Evolutionary conservation across 37 sponge, comb jelly and placozoan genomes (phyloP), one percentile per base, ranked within the genome.

Genomic region (Beroe forskalii): DNA sequence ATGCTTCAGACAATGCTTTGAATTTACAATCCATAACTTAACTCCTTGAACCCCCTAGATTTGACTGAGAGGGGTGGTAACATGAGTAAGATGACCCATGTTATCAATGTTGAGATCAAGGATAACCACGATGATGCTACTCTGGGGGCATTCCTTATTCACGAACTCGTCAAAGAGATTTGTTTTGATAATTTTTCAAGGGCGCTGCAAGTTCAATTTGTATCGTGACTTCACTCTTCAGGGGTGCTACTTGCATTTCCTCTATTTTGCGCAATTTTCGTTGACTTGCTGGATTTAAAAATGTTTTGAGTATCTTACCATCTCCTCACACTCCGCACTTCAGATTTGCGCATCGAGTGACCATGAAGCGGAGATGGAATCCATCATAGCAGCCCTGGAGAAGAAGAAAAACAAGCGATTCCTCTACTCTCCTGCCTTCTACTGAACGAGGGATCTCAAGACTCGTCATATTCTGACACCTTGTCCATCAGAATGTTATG

Each of bases 41-140:
- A 8, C 25, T 22, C 66, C 31, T 22, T 20, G 14, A 6, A 64
- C 66, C 25, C 66, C 32, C 6, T 48, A 80, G 86, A 80, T 80
- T 42, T 80, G 30, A 80, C 40, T 22, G 55, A 80, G n/a, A 41
- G 55, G 6, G 86, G 86, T 23, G 55, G 55, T 8, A 80, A 25
- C 55, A 28, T 48, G 40, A 9, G 86, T 40, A 80, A 43, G 23
- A 80, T 80, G 39, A 95, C 93, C 6, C 97, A 98, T 40, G 91
- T 98, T 0, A 92, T 98, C 64, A 98, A 98, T 76, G 76, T 98
- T 23, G 95, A 98, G 0, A 89, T 98, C n/a, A 93, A 93, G 76
- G 99, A 98, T 91, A 98, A 98, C 67, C 99, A 95, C 76, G 99
- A 98, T 27, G 99, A 96, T 32, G 99, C 99, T 32, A 98, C 95